Percentiles rank a stretch among this genome's conserved stretches.
phyloP scores from a whole-genome alignment of 2,113 vertebrate genomes.

The Charina bottae region DNA sequence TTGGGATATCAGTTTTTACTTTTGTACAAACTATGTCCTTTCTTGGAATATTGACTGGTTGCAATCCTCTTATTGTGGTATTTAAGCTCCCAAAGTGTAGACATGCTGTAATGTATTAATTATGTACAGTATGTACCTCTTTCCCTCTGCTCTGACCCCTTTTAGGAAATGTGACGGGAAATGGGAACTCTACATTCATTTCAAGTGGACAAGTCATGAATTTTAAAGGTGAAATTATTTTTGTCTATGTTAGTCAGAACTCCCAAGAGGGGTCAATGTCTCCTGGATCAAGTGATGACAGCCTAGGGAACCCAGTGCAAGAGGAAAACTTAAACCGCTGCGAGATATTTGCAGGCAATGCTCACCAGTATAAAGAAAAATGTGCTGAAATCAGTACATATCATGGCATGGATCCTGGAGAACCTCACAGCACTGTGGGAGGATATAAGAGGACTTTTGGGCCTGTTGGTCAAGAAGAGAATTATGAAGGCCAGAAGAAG shows the following conservation, averaged over 20 bases:
- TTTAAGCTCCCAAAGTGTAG: background rate
- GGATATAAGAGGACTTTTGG: slow-evolving; percentile 25
- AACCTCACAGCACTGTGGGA: fast-evolving
- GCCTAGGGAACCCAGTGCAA: slow-evolving; percentile 86
- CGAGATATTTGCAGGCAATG: slow-evolving; percentile 75
- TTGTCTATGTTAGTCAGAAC: slow-evolving; percentile 91
- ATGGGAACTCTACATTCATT: slow-evolving; percentile 96
- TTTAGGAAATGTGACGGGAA: slow-evolving; percentile 91
- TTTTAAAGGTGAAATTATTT: slow-evolving; percentile 94
- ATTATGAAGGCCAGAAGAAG: background rate
- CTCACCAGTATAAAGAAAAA: slow-evolving; percentile 70
- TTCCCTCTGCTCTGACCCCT: background rate
- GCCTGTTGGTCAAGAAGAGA: slow-evolving; percentile 70
- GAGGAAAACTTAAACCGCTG: slow-evolving; percentile 83
- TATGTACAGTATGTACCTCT: slow-evolving; percentile 27
- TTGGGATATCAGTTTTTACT: background rate
- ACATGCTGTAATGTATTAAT: slow-evolving; percentile 36
- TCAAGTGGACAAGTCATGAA: slow-evolving; percentile 99
- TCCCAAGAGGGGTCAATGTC: slow-evolving; percentile 76
- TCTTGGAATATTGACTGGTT: background rate
- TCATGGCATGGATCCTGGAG: slow-evolving; percentile 22
- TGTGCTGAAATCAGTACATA: slow-evolving; percentile 58
- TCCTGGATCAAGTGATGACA: slow-evolving; percentile 69
- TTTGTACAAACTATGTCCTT: background rate
- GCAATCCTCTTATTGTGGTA: background rate